Evolutionary conservation across 1,140 invertebrate species (phyloP).

Genomic region (Drosophila auraria): DNA sequence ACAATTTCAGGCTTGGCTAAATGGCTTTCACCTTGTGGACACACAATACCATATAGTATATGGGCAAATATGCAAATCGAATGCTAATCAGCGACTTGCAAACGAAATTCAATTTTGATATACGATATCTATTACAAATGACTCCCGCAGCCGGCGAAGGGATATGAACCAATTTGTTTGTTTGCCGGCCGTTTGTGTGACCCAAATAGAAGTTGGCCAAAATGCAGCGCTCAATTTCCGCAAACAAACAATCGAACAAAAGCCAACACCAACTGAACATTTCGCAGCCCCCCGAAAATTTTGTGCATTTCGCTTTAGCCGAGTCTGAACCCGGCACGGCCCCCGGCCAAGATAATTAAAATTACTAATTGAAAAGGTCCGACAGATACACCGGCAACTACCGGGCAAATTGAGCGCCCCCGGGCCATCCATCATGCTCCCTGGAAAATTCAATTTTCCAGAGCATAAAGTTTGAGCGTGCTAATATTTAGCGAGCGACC

Average conservation of each 20-base stretch:
- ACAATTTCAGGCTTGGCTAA: neutral
- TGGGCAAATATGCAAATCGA: conserved; percentile 36
- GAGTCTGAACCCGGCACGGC: neutral
- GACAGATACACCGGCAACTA: conserved; percentile 1
- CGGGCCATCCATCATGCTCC: conserved; percentile 25
- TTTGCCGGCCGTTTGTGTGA: conserved; percentile 48
- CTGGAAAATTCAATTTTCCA: conserved; percentile 43
- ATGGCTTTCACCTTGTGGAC: neutral
- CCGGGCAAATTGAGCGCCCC: neutral
- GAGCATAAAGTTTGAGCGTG: conserved; percentile 12
- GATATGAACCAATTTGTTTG: conserved; percentile 19
- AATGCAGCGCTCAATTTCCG: conserved; percentile 63
- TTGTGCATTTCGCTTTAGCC: conserved; percentile 30
- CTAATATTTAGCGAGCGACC: conserved; percentile 28
- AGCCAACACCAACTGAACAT: conserved; percentile 13
- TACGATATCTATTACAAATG: conserved; percentile 40
- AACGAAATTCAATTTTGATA: conserved; percentile 35
- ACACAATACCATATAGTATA: neutral
- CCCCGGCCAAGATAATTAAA: conserved; percentile 45
- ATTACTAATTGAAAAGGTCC: conserved; percentile 68
- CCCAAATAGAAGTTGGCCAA: conserved; percentile 52
- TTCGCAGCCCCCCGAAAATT: conserved; percentile 6
- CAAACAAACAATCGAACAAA: conserved; percentile 53
- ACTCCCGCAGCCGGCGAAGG: conserved; percentile 4
- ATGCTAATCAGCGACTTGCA: conserved; percentile 34